phyloP scores from a whole-genome alignment of 2,797 vertebrate species.

The Pangasius djambal region DNA sequence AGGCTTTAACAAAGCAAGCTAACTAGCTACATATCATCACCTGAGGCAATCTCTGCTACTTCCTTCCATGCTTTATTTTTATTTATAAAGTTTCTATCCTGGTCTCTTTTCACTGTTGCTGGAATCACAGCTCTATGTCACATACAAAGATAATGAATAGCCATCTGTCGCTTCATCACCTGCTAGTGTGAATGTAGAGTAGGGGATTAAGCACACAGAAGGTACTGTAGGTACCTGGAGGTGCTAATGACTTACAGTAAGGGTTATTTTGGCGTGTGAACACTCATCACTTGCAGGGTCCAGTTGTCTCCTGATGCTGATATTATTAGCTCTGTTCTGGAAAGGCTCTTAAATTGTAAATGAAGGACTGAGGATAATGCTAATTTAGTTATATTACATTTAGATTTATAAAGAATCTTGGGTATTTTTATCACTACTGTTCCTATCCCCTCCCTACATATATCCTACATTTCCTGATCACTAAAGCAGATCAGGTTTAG shows the following conservation, averaged over 20 bases:
- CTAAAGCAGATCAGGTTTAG: background rate
- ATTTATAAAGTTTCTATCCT: background rate
- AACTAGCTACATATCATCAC: background rate
- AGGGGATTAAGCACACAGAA: background rate
- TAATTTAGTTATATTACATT: background rate
- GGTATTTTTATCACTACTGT: background rate
- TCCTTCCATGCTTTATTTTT: background rate
- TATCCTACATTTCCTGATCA: background rate
- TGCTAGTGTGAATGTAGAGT: background rate
- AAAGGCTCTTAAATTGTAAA: background rate
- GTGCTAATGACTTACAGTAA: constrained; percentile 21
- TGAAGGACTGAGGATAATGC: background rate
- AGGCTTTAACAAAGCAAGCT: background rate
- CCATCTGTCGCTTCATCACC: background rate
- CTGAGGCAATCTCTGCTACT: background rate
- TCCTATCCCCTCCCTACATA: background rate
- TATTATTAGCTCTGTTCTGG: background rate
- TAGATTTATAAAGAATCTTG: background rate
- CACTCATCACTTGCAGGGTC: background rate
- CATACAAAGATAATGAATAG: background rate
- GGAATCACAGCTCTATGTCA: background rate
- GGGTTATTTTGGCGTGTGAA: background rate
- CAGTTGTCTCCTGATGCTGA: background rate
- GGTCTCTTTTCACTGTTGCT: background rate
- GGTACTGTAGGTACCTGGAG: background rate